These are phyloP conservation scores for Phocides pigmalion DNA, from an alignment of 1,140 invertebrate species.

Conservation along the genomic window DNA sequence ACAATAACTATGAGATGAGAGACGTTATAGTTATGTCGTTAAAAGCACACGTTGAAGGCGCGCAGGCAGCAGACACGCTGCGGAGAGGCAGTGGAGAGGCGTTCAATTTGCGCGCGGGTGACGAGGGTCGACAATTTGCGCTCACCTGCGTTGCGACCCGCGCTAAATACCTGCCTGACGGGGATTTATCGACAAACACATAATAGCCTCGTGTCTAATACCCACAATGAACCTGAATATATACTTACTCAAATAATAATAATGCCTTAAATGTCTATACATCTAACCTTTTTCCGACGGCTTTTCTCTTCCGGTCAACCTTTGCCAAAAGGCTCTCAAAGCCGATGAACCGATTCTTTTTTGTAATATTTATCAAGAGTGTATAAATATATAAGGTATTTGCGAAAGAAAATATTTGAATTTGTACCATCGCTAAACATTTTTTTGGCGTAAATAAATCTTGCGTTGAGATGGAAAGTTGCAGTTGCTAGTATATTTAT, in stretches of 20 bases:
- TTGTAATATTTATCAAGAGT: no score
- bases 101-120: background rate
- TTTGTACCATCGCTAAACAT: no score
- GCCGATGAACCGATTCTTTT: no score
- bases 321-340: no score
- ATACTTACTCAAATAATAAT: background rate
- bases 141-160: constrained; percentile 38
- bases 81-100: background rate
- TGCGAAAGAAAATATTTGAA: no score
- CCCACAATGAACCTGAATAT: background rate
- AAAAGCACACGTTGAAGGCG: background rate
- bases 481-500: no score
- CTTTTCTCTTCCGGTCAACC: no score
- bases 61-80: background rate
- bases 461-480: no score
- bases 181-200: constrained; percentile 46
- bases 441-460: no score
- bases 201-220: constrained; percentile 28
- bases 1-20: no score
- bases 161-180: constrained; percentile 44
- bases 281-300: no score
- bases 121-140: constrained; percentile 19
- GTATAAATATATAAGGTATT: no score
- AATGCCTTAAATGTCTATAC: background rate
- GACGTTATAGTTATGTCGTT: background rate